Conservation (phyloP, 2,113 vertebrate genomes). For the Laticauda colubrina region DNA sequence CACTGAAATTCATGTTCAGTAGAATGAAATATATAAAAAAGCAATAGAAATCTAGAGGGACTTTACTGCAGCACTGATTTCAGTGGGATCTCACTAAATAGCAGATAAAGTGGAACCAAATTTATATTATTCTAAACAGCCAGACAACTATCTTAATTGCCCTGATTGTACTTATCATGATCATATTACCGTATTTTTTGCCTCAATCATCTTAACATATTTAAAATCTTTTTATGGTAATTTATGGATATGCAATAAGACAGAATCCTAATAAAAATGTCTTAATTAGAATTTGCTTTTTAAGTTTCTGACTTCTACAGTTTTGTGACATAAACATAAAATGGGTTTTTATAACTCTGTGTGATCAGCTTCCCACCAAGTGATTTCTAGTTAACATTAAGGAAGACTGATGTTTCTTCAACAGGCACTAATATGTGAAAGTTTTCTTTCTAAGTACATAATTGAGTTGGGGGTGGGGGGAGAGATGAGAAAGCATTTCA, state of each 20-base stretch:
- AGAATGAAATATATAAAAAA: not conserved
- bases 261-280: not conserved
- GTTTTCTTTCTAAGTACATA: not conserved
- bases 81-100: not conserved
- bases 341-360: not conserved
- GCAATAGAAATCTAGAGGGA: not conserved
- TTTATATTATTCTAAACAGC: not conserved
- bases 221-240: not conserved
- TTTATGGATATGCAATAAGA: not conserved
- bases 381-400: not conserved
- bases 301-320: not conserved
- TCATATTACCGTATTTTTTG: not conserved
- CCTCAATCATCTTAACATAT: not conserved
- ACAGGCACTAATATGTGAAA: not conserved
- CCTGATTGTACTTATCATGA: not conserved
- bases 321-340: not conserved
- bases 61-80: not conserved
- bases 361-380: not conserved
- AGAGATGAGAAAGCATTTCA: not conserved
- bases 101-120: not conserved
- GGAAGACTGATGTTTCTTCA: not conserved
- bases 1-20: not conserved
- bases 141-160: not conserved
- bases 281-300: not conserved
- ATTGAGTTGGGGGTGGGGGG: not conserved